Conservation (phyloP, 2,888 invertebrate genomes). For the Apotomis capreana region DNA sequence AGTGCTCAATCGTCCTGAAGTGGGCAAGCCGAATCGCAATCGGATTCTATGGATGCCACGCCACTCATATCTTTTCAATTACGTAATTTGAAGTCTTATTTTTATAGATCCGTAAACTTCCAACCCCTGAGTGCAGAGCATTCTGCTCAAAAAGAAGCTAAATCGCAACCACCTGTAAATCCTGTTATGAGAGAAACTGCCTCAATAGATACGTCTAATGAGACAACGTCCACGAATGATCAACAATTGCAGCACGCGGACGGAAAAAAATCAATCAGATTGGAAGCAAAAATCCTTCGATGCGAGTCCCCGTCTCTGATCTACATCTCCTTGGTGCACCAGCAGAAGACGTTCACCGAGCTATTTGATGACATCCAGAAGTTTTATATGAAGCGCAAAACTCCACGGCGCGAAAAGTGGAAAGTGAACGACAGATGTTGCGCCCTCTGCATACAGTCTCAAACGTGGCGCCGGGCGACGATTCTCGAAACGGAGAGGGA, state of each 20-base stretch:
- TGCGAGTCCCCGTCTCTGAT: slow-evolving; percentile 73
- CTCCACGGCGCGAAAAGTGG: slow-evolving; percentile 56
- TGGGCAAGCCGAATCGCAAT: too few relatives aligned
- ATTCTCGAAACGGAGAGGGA: slow-evolving; percentile 39
- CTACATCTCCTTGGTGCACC: slow-evolving; percentile 70
- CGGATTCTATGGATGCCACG: too few relatives aligned
- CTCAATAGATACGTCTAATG: neutral
- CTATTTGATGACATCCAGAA: slow-evolving; percentile 70
- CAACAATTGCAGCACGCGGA: neutral
- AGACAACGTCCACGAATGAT: neutral
- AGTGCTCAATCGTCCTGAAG: too few relatives aligned
- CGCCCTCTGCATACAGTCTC: slow-evolving; percentile 57
- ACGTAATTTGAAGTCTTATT: neutral
- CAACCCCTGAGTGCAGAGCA: neutral
- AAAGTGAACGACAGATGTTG: slow-evolving; percentile 60
- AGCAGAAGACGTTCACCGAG: slow-evolving; percentile 54
- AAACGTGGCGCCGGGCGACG: slow-evolving; percentile 82
- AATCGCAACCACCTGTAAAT: neutral
- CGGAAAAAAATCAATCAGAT: neutral
- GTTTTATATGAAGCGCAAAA: slow-evolving; percentile 56
- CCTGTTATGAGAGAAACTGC: neutral
- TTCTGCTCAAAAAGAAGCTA: neutral
- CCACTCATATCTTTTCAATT: neutral
- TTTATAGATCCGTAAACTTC: slow-evolving; percentile 12
- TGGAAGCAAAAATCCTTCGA: slow-evolving; percentile 51